phyloP scores from a whole-genome alignment of 2,888 invertebrate genomes.

The Eumerus sabulonum region DNA sequence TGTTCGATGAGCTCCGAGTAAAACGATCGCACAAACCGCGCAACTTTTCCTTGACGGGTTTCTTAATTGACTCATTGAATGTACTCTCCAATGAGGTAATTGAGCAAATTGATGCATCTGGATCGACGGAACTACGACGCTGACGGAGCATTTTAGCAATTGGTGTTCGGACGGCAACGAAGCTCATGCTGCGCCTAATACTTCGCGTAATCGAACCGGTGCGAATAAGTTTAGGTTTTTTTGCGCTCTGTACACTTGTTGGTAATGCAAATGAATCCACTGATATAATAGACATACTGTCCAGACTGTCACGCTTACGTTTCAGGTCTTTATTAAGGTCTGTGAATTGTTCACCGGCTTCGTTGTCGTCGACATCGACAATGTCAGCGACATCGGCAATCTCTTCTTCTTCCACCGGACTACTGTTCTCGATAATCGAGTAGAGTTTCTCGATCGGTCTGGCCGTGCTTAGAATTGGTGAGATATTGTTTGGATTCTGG shows the following conservation, averaged over 20 bases:
- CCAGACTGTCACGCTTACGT: conserved; percentile 77
- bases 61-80: conserved; percentile 76
- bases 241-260: conserved; percentile 72
- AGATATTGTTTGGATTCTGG: conserved; percentile 73
- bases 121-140: conserved; percentile 72
- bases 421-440: conserved; percentile 71
- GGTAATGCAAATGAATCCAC: conserved; percentile 76
- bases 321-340: conserved; percentile 74
- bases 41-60: conserved; percentile 77
- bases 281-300: conserved; percentile 77
- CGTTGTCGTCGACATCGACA: conserved; percentile 70
- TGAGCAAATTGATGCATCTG: conserved; percentile 76
- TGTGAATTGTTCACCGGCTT: conserved; percentile 74
- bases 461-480: conserved; percentile 74
- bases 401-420: conserved; percentile 53
- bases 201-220: conserved; percentile 78
- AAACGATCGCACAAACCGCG: conserved; percentile 76
- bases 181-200: conserved; percentile 78
- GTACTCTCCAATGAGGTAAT: conserved; percentile 76
- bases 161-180: conserved; percentile 77
- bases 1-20: conserved; percentile 71
- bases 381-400: conserved; percentile 70
- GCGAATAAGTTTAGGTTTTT: conserved; percentile 78
- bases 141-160: conserved; percentile 73
- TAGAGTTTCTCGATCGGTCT: conserved; percentile 29